These are phyloP conservation scores for Mustela lutreola DNA, from an alignment of 2,113 vertebrate genomes.

Conservation along the genomic window DNA sequence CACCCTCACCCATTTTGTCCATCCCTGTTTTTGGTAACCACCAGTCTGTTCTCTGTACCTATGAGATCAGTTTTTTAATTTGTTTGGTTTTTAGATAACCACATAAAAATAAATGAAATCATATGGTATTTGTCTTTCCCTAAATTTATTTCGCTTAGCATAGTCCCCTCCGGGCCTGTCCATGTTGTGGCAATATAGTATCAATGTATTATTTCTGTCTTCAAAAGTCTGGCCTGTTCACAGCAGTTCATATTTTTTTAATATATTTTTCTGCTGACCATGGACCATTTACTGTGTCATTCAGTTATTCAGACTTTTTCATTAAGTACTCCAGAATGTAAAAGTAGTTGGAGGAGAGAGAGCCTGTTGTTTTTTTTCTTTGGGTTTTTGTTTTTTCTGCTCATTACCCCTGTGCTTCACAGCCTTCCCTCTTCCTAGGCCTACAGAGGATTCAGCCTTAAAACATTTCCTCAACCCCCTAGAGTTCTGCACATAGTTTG, in stretches of 20 bases:
- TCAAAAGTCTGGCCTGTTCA: slow-evolving; percentile 11
- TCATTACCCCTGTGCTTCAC: neutral
- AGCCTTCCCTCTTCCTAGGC: neutral
- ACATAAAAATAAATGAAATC: neutral
- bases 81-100: neutral
- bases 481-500: neutral
- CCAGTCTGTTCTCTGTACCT: neutral
- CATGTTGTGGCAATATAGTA: neutral
- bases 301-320: neutral
- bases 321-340: slow-evolving; percentile 18
- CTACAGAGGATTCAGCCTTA: neutral
- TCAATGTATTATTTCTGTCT: neutral
- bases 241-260: neutral
- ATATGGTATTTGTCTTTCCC: neutral
- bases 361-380: neutral
- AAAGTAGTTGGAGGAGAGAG: neutral
- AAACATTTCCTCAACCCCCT: neutral
- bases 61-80: neutral
- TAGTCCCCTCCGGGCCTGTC: neutral
- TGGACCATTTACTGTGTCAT: neutral
- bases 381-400: neutral
- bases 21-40: neutral
- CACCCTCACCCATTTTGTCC: neutral
- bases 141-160: neutral
- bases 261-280: neutral